These are phyloP conservation scores for Gambusia yucatana DNA, from an alignment of 2,797 vertebrate genomes.

Conservation along the genomic window DNA sequence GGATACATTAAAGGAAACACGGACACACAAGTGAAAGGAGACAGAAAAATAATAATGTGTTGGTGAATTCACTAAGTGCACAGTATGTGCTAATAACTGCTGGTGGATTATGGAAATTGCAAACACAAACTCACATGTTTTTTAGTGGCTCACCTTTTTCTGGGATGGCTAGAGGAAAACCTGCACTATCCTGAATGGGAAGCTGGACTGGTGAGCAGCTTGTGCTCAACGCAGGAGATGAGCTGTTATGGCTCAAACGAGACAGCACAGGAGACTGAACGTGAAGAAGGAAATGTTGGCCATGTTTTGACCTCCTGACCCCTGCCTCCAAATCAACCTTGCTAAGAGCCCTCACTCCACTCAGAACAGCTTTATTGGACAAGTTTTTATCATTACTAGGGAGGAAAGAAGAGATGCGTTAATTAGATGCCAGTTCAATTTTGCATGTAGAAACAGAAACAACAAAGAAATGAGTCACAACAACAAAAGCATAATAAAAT, in stretches of 20 bases:
- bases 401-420: constrained; percentile 25
- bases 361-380: constrained; percentile 91
- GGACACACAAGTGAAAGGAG: constrained; percentile 12
- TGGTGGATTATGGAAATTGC: constrained; percentile 8
- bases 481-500: constrained; percentile 23
- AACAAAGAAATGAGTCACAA: constrained; percentile 24
- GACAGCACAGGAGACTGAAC: constrained; percentile 8
- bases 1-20: neutral
- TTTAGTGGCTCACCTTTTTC: constrained; percentile 57
- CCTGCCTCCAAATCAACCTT: constrained; percentile 87
- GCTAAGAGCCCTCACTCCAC: constrained; percentile 87
- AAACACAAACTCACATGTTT: constrained; percentile 17
- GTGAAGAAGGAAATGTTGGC: constrained; percentile 14
- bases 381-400: constrained; percentile 93
- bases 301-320: constrained; percentile 62
- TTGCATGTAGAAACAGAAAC: constrained; percentile 13
- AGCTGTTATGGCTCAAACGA: constrained; percentile 4
- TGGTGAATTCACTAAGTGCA: constrained; percentile 12
- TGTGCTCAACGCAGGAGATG: constrained; percentile 8
- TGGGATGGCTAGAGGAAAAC: constrained; percentile 9
- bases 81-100: constrained; percentile 11
- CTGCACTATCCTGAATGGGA: neutral
- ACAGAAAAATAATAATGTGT: constrained; percentile 13
- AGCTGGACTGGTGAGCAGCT: constrained; percentile 14
- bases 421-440: neutral